Percentiles rank a stretch among this genome's conserved stretches.
phyloP scores from a whole-genome alignment of 2,888 invertebrate species.

The Hyles lineata region DNA sequence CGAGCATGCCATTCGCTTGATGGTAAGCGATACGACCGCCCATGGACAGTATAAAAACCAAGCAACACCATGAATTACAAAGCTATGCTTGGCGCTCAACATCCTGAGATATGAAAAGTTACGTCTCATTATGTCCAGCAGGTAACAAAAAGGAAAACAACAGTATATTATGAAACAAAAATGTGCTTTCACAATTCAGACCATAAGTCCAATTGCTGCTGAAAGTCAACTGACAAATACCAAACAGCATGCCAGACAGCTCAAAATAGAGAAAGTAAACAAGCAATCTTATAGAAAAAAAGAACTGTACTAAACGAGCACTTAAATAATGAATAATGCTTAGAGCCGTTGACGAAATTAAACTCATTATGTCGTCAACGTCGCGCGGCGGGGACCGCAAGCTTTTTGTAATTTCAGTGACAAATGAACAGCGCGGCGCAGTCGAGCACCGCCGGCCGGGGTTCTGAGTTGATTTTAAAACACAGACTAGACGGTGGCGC shows the following conservation, averaged over 20 bases:
- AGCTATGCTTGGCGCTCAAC: too few species aligned
- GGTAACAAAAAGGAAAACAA: too few species aligned
- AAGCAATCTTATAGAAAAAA: slow-evolving; percentile 30
- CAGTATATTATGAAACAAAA: too few species aligned
- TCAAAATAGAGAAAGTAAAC: slow-evolving; percentile 9
- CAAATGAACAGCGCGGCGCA: slow-evolving; percentile 70
- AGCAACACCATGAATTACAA: too few species aligned
- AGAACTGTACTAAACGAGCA: slow-evolving; percentile 33
- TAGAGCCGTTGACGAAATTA: slow-evolving; percentile 63
- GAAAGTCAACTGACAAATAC: too few species aligned
- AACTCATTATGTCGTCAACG: slow-evolving; percentile 66
- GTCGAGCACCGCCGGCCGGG: slow-evolving; percentile 47
- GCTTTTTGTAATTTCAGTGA: slow-evolving; percentile 79
- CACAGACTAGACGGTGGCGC: slow-evolving; percentile 45
- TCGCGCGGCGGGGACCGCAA: slow-evolving; percentile 57
- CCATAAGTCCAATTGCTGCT: too few species aligned
- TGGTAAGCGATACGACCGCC: too few species aligned
- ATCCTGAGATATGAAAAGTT: too few species aligned
- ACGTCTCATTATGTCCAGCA: too few species aligned
- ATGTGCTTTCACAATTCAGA: too few species aligned
- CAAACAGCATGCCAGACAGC: neutral
- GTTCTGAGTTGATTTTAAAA: slow-evolving; percentile 61
- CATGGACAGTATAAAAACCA: too few species aligned
- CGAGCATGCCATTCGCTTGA: too few species aligned
- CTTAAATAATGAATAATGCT: slow-evolving; percentile 49